Evolutionary conservation across 2,888 invertebrate genomes (phyloP).

Genomic region (Lucinisca nassula): DNA sequence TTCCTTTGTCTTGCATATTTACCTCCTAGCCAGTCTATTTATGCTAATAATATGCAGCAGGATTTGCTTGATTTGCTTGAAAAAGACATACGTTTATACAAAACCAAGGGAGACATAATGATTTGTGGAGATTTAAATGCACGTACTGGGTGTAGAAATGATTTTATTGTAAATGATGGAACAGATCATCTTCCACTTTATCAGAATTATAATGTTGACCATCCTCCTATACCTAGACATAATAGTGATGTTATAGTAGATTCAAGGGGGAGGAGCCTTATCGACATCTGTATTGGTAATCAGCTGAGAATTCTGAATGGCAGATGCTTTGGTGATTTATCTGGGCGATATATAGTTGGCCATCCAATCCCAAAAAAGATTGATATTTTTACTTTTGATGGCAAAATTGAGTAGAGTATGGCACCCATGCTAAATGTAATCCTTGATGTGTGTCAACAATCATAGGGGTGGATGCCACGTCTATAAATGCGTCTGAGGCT

Average conservation of each 20-base stretch:
- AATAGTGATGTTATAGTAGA: slow-evolving; percentile 13
- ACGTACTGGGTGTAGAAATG: not conserved
- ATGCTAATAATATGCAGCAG: slow-evolving; percentile 8
- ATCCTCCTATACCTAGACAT: not conserved
- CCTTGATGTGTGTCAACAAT: too few species aligned
- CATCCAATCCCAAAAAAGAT: too few species aligned
- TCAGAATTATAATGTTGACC: not conserved
- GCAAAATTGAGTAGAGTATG: too few species aligned
- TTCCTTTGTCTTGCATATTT: slow-evolving; percentile 27
- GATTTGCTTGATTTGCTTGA: not conserved
- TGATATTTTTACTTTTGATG: too few species aligned
- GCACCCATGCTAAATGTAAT: too few species aligned
- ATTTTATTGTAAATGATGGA: slow-evolving; percentile 18
- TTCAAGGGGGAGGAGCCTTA: slow-evolving; percentile 24
- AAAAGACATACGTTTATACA: not conserved
- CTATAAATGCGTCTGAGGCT: too few species aligned
- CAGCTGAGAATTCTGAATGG: slow-evolving; percentile 39
- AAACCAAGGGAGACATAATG: not conserved
- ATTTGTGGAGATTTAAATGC: not conserved
- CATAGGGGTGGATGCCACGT: too few species aligned
- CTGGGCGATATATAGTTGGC: slow-evolving; percentile 5
- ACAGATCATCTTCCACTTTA: not conserved
- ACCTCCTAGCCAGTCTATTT: slow-evolving; percentile 14
- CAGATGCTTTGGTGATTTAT: slow-evolving; percentile 27
- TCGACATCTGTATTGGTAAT: slow-evolving; percentile 30